These are phyloP conservation scores for Drosophila bifasciata DNA, from an alignment of 1,140 invertebrate genomes.

Conservation along the genomic window DNA sequence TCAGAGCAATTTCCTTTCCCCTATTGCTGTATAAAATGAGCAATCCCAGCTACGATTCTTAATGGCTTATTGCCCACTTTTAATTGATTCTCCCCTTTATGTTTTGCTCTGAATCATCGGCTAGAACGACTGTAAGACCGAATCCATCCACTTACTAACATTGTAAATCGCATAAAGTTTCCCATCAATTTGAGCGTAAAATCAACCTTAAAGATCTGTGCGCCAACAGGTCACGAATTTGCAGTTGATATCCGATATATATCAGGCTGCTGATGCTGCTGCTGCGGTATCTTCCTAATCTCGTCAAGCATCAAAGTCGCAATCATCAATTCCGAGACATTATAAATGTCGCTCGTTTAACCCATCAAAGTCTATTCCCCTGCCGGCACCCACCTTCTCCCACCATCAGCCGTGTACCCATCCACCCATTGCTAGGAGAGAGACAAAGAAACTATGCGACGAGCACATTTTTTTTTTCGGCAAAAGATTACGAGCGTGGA, in stretches of 20 bases:
- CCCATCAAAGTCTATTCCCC: slow-evolving; percentile 58
- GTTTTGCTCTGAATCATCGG: slow-evolving; percentile 14
- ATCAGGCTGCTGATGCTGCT: slow-evolving; percentile 24
- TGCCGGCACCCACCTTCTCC: background rate
- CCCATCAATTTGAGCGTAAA: slow-evolving; percentile 25
- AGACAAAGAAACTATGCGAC: slow-evolving; percentile 61
- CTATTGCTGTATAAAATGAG: too few species aligned
- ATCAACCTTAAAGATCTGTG: slow-evolving; percentile 39
- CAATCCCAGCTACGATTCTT: too few species aligned
- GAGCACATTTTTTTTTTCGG: slow-evolving; percentile 29
- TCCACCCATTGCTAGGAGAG: background rate
- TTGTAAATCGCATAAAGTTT: slow-evolving; percentile 26
- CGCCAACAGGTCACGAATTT: slow-evolving; percentile 48
- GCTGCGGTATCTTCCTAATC: slow-evolving; percentile 52
- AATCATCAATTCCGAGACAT: slow-evolving; percentile 55
- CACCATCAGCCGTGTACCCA: background rate
- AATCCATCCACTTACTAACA: background rate
- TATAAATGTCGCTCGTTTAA: slow-evolving; percentile 63
- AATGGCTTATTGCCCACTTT: too few species aligned
- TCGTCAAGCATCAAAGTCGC: slow-evolving; percentile 54
- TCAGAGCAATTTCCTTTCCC: too few species aligned
- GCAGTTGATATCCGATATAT: slow-evolving; percentile 37
- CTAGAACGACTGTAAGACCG: background rate
- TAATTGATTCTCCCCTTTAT: too few species aligned
- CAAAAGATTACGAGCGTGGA: slow-evolving; percentile 60